Evolutionary conservation across 2,888 invertebrate species (phyloP), one percentile per base, ranked within the genome.

Genomic region (Villa cingulata): DNA sequence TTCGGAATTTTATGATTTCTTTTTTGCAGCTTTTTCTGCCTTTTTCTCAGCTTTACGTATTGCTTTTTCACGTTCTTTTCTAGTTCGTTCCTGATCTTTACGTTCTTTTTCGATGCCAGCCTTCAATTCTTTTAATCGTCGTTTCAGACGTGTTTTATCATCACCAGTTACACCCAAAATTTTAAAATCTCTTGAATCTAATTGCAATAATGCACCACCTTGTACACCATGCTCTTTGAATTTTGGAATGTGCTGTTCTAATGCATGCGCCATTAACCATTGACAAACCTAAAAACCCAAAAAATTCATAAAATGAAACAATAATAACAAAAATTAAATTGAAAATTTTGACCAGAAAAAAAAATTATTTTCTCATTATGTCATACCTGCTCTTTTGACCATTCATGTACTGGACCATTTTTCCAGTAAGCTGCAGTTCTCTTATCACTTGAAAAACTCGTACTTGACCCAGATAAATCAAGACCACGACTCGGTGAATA

Each of bases 151-250:
- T 53, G 80, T 80, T 65, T 89, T 88, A 66, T 89, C 88, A 51
- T 87, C 85, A 36, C 80, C 78, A 46, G 76, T 75, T 42, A 89
- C 80, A 41, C 87, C 87, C 41, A 88, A 75, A 54, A 83, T 78
- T 73, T 96, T 97, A 54, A 97, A 80, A 70, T 91, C 92, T 49
- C 87, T 81, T 1, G 92, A 89, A 63, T 94, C 92, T 46, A 97
- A 74, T 53, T 86, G 81, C 41, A 97, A 72, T 48, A 97, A 74
- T 46, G 87, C 82, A 27, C 70, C 69, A 18, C 97, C 97, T 66
- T 87, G 88, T 45, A 97, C 85, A 62, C 86, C 85, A 58, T 88
- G 82, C 59, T 89, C 86, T 46, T 86, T 80, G 67, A 95, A 91
- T 59, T 87, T 86, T 43, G 86, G 78, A 57, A 87, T 83, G 71